These are phyloP conservation scores for Strongylocentrotus purpuratus DNA, from an alignment of 35 echinoderm and acorn worm genomes.

Conservation along the genomic window DNA sequence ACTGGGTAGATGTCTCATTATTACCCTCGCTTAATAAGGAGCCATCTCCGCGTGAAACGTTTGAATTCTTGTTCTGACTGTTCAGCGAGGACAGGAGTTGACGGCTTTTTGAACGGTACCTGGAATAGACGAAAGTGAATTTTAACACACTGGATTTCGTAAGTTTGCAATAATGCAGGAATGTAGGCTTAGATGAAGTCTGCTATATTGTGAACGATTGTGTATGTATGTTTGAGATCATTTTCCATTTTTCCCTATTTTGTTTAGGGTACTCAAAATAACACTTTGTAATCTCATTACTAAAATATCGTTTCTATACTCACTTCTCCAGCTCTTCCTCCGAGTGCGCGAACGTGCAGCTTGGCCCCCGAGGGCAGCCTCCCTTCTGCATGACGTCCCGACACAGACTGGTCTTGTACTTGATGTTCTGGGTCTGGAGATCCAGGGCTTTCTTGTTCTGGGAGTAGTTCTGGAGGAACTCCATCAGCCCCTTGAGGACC, in stretches of 20 bases:
- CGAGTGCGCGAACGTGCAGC: slow-evolving; percentile 92
- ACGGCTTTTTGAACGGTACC: slow-evolving; percentile 81
- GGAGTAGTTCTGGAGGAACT: slow-evolving; percentile 85
- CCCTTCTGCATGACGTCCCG: slow-evolving; percentile 87
- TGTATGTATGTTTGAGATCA: too few species aligned
- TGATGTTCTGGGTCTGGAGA: slow-evolving; percentile 90
- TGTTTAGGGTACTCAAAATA: too few species aligned
- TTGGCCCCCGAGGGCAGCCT: slow-evolving; percentile 91
- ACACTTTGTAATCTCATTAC: too few species aligned
- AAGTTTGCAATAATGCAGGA: too few species aligned
- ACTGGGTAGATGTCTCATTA: neutral
- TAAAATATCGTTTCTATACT: slow-evolving; percentile 8
- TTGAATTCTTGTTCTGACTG: slow-evolving; percentile 59
- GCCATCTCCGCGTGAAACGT: neutral
- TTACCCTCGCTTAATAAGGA: slow-evolving; percentile 35
- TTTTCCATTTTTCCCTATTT: too few species aligned
- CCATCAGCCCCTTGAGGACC: slow-evolving; percentile 81
- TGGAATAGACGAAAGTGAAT: slow-evolving; percentile 29
- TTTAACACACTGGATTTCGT: too few species aligned
- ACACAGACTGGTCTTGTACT: slow-evolving; percentile 98
- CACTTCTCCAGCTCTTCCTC: slow-evolving; percentile 93
- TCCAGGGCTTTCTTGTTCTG: slow-evolving; percentile 81
- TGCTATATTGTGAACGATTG: too few species aligned
- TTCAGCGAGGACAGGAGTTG: slow-evolving; percentile 71
- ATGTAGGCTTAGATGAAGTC: too few species aligned